Evolutionary conservation across 1,140 invertebrate species (phyloP), one percentile per base, ranked within the genome.

Genomic region (Mizuhopecten yessoensis): DNA sequence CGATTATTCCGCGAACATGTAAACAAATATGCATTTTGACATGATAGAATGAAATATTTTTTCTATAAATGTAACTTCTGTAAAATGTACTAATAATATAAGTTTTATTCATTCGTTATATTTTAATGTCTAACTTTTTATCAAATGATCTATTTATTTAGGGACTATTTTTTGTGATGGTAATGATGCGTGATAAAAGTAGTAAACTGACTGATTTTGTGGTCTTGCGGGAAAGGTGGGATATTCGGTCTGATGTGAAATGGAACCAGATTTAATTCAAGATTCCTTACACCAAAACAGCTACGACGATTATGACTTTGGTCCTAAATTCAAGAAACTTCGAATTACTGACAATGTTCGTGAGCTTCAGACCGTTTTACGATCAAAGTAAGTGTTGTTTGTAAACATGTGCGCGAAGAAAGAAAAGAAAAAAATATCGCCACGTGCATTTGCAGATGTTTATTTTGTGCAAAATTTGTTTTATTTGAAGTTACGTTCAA

Each of bases 291-390:
- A 90, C 39, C 87, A 87, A 87, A 89, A 89, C 34, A 93, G 91
- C 89, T 39, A 91, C 29, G 93, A 92, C 57, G 95, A 95, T 13
- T 97, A 97, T 75, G 98, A 98, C 91, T 98, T 98, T 94, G 98
- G 98, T 0, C 97, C 97, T 45, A 98, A 98, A 96, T 97, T 99
- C 17, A 99, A 98, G 96, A 96, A 98, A 87, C 95, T 99, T 49
- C 93, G 94, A 91, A 91, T 94, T 7, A 99, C 98, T 94, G 98
- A 99, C 95, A 99, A 99, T 97, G 98, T 99, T 34, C 98, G 98
- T 94, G 99, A 99, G 96, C 97, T 99, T 34, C 98, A 99, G 96
- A 99, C 99, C 20, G 99, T 99, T 95, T 97, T 99, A 86, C 97
- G 99, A 34, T 99, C 99, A 97, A 99, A 98, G 99, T 99, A 97